These are phyloP conservation scores for Drosophila mettleri DNA, from an alignment of 2,888 invertebrate genomes.

Conservation along the genomic window DNA sequence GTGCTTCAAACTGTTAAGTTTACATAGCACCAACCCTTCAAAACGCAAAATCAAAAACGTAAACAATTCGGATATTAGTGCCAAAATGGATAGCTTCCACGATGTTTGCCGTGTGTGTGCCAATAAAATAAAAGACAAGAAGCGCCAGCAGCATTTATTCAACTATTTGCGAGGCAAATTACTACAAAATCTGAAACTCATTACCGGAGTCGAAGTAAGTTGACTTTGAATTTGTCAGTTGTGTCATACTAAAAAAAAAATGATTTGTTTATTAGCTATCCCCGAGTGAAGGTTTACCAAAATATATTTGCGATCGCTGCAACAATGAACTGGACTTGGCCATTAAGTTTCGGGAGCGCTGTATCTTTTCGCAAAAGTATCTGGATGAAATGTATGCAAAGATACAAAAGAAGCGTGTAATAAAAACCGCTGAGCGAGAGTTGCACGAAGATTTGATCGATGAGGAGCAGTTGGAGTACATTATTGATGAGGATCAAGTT, in stretches of 20 bases:
- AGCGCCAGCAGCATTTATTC: conserved; percentile 55
- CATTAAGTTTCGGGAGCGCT: conserved; percentile 67
- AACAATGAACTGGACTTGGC: conserved; percentile 66
- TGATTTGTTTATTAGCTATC: conserved; percentile 37
- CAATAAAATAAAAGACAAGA: conserved; percentile 65
- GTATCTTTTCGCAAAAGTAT: conserved; percentile 68
- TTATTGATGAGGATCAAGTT: conserved; percentile 1
- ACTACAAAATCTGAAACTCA: conserved; percentile 36
- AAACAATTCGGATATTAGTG: not conserved
- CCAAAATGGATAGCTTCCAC: conserved; percentile 35
- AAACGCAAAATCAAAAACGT: not conserved
- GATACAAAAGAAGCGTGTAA: not conserved
- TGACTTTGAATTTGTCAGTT: not conserved
- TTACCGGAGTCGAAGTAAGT: conserved; percentile 68
- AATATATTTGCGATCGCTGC: conserved; percentile 62
- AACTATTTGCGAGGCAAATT: conserved; percentile 53
- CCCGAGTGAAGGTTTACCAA: conserved; percentile 41
- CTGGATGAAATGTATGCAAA: conserved; percentile 47
- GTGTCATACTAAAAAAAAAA: not conserved
- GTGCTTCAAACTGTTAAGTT: not conserved
- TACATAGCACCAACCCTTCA: not conserved
- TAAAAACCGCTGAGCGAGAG: conserved; percentile 15
- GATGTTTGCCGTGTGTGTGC: conserved; percentile 66
- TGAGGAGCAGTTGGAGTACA: conserved; percentile 43
- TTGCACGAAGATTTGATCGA: conserved; percentile 61